phyloP scores from a whole-genome alignment of 2,888 invertebrate species.

The Agrenia bidenticulata region DNA sequence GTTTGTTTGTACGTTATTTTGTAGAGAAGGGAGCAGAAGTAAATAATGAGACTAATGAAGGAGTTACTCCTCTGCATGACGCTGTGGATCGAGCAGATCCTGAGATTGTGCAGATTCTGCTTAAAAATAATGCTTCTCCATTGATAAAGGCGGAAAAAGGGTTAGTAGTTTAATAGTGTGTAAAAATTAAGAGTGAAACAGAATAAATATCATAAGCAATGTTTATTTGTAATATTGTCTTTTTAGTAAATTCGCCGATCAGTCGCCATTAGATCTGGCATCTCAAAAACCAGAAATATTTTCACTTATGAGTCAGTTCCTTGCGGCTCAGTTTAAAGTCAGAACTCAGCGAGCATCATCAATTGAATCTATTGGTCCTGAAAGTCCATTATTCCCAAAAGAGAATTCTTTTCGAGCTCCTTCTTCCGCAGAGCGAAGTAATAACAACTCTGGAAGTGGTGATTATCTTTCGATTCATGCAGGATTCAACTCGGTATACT shows the following conservation, averaged over 20 bases:
- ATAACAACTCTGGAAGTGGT: conserved; percentile 30
- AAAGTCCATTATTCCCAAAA: conserved; percentile 49
- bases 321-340: conserved; percentile 48
- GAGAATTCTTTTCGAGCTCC: conserved; percentile 36
- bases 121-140: conserved; percentile 63
- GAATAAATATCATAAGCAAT: too few relatives aligned
- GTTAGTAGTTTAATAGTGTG: conserved; percentile 54
- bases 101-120: conserved; percentile 61
- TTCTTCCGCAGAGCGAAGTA: conserved; percentile 26
- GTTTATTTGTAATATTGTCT: background rate
- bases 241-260: conserved; percentile 57
- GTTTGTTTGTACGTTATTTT: conserved; percentile 1
- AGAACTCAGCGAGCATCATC: conserved; percentile 43
- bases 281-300: conserved; percentile 56
- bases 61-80: conserved; percentile 65
- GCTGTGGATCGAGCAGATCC: conserved; percentile 63
- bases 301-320: conserved; percentile 52
- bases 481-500: conserved; percentile 48
- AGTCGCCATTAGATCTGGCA: conserved; percentile 57
- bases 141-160: conserved; percentile 59
- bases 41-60: conserved; percentile 62
- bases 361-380: conserved; percentile 51
- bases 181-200: too few relatives aligned
- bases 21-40: conserved; percentile 63
- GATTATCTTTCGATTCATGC: conserved; percentile 48